These are phyloP conservation scores for Kryptolebias marmoratus DNA, from an alignment of 2,113 vertebrate species.

Conservation along the genomic window DNA sequence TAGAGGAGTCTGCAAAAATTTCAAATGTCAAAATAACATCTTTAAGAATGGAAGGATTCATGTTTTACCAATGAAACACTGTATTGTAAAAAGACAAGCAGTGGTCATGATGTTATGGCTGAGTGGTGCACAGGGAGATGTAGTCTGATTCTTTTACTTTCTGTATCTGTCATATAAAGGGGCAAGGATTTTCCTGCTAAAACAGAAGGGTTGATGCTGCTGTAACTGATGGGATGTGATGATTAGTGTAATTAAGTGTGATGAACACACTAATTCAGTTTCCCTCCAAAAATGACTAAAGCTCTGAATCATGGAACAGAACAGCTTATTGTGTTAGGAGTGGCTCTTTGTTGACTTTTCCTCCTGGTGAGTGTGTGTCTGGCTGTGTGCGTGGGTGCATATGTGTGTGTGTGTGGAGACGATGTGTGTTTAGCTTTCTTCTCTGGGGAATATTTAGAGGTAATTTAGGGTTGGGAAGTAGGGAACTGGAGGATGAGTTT, in stretches of 20 bases:
- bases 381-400: constrained; percentile 18
- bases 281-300: constrained; percentile 10
- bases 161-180: not conserved
- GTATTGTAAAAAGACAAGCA: not conserved
- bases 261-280: constrained; percentile 35
- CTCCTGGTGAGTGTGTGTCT: constrained; percentile 20
- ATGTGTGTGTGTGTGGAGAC: constrained; percentile 9
- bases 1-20: not conserved
- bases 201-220: constrained; percentile 9
- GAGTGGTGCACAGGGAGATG: not conserved
- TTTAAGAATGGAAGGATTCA: not conserved
- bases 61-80: not conserved
- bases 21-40: not conserved
- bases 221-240: constrained; percentile 41
- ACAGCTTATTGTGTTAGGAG: constrained; percentile 51
- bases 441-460: constrained; percentile 52
- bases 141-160: not conserved
- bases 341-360: constrained; percentile 61
- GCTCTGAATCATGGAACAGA: constrained; percentile 41
- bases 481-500: constrained; percentile 27
- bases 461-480: constrained; percentile 58
- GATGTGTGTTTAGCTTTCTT: constrained; percentile 41
- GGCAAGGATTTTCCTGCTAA: constrained; percentile 8
- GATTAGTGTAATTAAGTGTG: constrained; percentile 35
- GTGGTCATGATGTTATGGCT: not conserved